These are phyloP conservation scores for Genyomyrus donnyi DNA, from an alignment of 2,113 vertebrate species.

Conservation along the genomic window DNA sequence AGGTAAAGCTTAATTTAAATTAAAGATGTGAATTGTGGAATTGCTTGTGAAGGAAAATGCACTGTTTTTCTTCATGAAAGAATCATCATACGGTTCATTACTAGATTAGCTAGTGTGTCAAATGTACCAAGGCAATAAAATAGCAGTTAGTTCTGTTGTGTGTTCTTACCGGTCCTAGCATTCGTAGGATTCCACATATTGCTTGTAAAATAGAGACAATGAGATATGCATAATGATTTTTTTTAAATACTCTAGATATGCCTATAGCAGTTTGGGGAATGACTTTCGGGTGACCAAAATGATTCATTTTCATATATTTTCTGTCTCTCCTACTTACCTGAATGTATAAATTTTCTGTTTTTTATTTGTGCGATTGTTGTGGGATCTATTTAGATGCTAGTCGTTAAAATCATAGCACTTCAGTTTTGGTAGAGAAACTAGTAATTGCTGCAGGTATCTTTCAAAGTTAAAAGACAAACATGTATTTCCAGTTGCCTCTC, in stretches of 20 bases:
- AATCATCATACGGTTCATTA: not conserved
- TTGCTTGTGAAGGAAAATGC: not conserved
- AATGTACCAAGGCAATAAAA: not conserved
- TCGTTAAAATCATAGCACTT: not conserved
- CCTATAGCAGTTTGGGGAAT: not conserved
- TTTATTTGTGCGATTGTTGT: not conserved
- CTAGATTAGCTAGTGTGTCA: not conserved
- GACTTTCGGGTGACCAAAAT: not conserved
- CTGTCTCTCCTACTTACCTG: not conserved
- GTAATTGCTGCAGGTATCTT: not conserved
- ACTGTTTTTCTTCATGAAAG: not conserved
- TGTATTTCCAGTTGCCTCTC: not conserved
- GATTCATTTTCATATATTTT: not conserved
- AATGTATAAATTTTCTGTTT: not conserved
- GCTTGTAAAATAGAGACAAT: not conserved
- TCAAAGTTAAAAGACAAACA: not conserved
- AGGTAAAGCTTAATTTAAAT: not conserved
- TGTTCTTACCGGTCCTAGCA: not conserved
- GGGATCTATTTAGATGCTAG: not conserved
- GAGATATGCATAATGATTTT: not conserved
- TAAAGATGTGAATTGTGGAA: not conserved
- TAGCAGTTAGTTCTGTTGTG: not conserved
- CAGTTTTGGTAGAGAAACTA: not conserved
- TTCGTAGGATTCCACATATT: not conserved
- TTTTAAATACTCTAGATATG: not conserved